Evolutionary conservation across 2,113 vertebrate genomes (phyloP).

Genomic region (Ictidomys tridecemlineatus): DNA sequence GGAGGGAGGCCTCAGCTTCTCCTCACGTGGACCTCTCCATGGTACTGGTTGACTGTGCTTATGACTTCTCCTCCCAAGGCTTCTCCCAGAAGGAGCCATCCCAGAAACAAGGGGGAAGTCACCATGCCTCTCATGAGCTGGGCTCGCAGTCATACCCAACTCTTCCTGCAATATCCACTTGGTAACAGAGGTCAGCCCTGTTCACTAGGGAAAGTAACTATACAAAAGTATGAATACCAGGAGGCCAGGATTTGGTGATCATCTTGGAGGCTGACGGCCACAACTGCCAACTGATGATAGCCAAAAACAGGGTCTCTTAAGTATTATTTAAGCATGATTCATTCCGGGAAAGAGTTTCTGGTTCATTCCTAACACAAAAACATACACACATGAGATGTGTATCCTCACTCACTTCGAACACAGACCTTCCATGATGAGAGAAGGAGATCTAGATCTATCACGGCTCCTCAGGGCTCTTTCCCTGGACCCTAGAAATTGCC

Average conservation of each 20-base stretch:
- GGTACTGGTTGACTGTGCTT: neutral
- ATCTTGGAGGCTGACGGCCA: neutral
- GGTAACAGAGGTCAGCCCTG: neutral
- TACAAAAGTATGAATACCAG: neutral
- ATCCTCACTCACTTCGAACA: neutral
- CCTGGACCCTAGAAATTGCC: neutral
- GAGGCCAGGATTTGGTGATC: neutral
- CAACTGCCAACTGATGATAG: neutral
- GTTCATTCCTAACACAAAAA: neutral
- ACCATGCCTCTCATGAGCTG: neutral
- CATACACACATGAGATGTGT: no score
- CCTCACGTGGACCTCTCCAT: neutral
- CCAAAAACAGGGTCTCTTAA: neutral
- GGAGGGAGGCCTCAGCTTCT: neutral
- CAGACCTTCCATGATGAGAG: neutral
- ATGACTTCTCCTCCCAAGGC: neutral
- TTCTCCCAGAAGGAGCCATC: neutral
- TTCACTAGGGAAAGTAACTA: neutral
- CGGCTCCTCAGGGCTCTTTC: neutral
- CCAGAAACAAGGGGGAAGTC: neutral
- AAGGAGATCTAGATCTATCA: neutral
- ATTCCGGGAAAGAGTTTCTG: neutral
- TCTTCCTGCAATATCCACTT: neutral
- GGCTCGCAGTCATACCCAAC: neutral
- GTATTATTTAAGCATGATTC: neutral